phyloP scores from a whole-genome alignment of 2,113 vertebrate species.

The Andinoacara biseriatus region DNA sequence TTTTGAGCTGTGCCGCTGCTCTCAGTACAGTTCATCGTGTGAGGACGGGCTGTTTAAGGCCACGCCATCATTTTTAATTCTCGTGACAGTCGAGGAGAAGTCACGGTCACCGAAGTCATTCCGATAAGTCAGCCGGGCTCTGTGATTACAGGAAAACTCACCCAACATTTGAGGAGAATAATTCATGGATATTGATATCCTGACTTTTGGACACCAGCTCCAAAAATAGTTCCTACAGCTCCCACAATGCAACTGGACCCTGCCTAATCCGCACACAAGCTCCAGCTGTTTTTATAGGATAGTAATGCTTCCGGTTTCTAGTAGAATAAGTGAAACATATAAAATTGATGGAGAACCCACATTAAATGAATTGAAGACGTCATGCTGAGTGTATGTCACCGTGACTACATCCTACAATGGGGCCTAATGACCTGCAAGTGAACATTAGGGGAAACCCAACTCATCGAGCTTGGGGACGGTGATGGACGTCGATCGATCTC shows the following conservation, averaged over 20 bases:
- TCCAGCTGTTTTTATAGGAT: neutral
- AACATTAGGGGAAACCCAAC: neutral
- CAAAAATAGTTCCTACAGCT: neutral
- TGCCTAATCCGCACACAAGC: neutral
- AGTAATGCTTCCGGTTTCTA: neutral
- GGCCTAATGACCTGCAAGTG: fast-evolving
- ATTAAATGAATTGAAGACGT: neutral
- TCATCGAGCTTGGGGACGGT: neutral
- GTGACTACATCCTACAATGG: neutral
- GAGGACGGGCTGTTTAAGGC: too few species aligned
- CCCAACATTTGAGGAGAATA: neutral
- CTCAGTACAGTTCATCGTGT: too few species aligned
- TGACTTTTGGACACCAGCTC: too few species aligned
- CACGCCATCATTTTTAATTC: too few species aligned
- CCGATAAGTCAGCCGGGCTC: fast-evolving
- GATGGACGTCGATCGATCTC: neutral
- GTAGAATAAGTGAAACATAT: neutral
- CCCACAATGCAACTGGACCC: neutral
- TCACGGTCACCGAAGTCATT: neutral
- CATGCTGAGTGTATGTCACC: neutral
- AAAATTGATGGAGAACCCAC: neutral
- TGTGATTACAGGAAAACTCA: neutral
- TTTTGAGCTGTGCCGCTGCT: too few species aligned
- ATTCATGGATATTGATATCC: neutral
- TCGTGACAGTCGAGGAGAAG: too few species aligned